Conservation (phyloP, 2,113 vertebrate species). For the Malurus cyaneus region DNA sequence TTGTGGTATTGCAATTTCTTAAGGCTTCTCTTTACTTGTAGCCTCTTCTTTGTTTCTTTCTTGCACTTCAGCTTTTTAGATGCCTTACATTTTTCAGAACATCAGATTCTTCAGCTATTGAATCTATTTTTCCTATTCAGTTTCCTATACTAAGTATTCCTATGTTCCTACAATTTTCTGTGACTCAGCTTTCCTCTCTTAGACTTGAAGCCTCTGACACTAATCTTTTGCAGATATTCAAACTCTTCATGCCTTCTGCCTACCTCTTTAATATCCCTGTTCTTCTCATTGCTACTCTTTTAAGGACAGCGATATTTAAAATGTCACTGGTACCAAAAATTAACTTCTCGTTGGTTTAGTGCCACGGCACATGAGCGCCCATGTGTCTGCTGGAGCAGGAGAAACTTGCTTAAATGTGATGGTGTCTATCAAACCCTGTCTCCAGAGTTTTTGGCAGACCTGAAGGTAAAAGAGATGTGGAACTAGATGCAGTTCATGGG, state of each 20-base stretch:
- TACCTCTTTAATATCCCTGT: not conserved
- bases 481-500: not conserved
- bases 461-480: not conserved
- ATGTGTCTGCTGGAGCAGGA: not conserved
- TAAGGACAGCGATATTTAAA: not conserved
- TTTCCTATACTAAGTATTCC: not conserved
- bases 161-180: not conserved
- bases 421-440: not conserved
- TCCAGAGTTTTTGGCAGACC: not conserved
- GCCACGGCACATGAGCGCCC: not conserved
- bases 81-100: not conserved
- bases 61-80: not conserved
- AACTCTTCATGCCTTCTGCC: not conserved
- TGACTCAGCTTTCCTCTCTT: not conserved
- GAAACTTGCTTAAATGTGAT: not conserved
- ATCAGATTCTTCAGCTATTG: not conserved
- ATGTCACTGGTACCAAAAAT: not conserved
- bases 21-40: not conserved
- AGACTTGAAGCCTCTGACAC: not conserved
- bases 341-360: not conserved
- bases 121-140: not conserved
- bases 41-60: not conserved
- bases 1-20: not conserved
- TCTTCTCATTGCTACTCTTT: not conserved
- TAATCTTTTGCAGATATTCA: not conserved